A percentile compares a stretch with the other conserved stretches of the same genome.
Conservation (phyloP, 1,140 invertebrate species). For the Bombus sylvicola region DNA sequence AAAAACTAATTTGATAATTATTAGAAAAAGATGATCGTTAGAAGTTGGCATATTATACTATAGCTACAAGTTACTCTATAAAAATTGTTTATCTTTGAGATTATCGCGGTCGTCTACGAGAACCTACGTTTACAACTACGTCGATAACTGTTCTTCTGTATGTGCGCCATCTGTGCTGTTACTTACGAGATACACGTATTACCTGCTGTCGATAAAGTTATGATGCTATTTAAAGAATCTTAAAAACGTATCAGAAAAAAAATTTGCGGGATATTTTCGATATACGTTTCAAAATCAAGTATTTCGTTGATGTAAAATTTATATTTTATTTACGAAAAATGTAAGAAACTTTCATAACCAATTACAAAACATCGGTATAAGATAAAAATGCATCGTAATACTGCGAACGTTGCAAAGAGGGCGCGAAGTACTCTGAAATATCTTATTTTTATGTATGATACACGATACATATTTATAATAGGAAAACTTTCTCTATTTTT, state of each 20-base stretch:
- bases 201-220: not conserved
- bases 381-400: constrained; percentile 26
- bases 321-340: constrained; percentile 27
- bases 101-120: too few species aligned
- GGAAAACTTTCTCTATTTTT: not conserved
- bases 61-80: too few species aligned
- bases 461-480: not conserved
- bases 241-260: too few species aligned
- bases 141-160: not conserved
- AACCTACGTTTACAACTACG: not conserved
- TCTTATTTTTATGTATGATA: not conserved
- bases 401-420: constrained; percentile 15
- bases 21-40: too few species aligned
- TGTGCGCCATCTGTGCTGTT: not conserved
- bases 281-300: too few species aligned
- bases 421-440: not conserved
- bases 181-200: not conserved
- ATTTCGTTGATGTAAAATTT: constrained; percentile 10
- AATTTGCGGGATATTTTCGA: too few species aligned
- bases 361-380: constrained; percentile 19
- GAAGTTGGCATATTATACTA: too few species aligned
- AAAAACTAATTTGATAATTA: too few species aligned
- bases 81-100: too few species aligned
- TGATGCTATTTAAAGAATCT: not conserved
- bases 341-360: constrained; percentile 28